phyloP scores from a whole-genome alignment of 2,797 vertebrate species.

The Tenualosa ilisha region DNA sequence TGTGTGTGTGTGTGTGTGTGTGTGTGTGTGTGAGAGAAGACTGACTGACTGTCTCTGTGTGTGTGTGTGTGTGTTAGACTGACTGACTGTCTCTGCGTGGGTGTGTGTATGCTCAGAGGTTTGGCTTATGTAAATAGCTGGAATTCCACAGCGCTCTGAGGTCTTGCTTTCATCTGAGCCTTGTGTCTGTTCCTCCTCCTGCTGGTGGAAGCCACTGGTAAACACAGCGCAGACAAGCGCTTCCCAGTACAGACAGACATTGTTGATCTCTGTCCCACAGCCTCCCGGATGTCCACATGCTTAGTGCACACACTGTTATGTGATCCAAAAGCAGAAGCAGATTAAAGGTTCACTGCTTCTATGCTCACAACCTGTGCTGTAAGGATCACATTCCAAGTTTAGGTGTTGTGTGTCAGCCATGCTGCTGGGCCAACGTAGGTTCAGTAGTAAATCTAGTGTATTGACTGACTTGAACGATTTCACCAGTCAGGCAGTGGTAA shows the following conservation, averaged over 20 bases:
- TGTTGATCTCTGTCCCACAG: slow-evolving; percentile 4
- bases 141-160: slow-evolving; percentile 64
- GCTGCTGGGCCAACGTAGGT: not conserved
- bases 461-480: slow-evolving; percentile 12
- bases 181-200: slow-evolving; percentile 46
- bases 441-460: not conserved
- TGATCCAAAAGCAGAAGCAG: not conserved
- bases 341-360: not conserved
- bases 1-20: slow-evolving; percentile 40
- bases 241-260: slow-evolving; percentile 33
- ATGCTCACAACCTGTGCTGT: not conserved
- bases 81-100: slow-evolving; percentile 28
- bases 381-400: not conserved
- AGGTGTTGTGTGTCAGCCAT: not conserved
- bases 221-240: slow-evolving; percentile 44
- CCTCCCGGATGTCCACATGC: not conserved
- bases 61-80: slow-evolving; percentile 36
- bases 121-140: slow-evolving; percentile 64
- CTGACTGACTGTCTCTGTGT: not conserved
- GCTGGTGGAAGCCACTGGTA: slow-evolving; percentile 40
- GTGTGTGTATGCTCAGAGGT: slow-evolving; percentile 41
- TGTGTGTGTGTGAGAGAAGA: slow-evolving; percentile 38
- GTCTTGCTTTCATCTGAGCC: slow-evolving; percentile 59
- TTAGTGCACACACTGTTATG: not conserved
- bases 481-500: slow-evolving; percentile 47